Base-by-base conservation (phyloP, 2,797 vertebrate genomes). In the Merluccius polli region DNA sequence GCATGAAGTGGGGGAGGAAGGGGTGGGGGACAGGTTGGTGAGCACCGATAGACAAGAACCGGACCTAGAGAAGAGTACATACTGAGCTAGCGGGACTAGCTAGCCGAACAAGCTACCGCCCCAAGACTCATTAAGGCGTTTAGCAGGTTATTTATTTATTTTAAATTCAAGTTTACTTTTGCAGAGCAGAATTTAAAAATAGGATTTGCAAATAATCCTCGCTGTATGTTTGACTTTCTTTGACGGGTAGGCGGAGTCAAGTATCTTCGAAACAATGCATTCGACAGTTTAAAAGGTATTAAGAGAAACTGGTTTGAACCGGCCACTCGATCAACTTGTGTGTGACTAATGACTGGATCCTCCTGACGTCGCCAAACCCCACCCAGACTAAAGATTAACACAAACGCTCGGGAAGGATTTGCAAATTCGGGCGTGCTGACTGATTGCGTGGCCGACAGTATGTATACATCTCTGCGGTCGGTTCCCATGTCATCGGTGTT, bases 1-100 rank as follows among this genome's bases (percentile, higher is more conserved):
- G 80, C 73, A 84, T 81, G 82, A 77, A 65, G 71, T 78, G 83
- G 84, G 79, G 72, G 74, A 79, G 85, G 76, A 86, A 92, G 44
- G 75, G 77, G 32, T 73, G 77, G 32, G 70, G 15, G 65, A 67
- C 71, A 73, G 44, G 5, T 21, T 21, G 7, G 21, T n/a, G 48
- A 21, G 48, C 48, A 52, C 48, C 21, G 48, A 52, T 52, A 8
- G 9, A 52, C 48, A 52, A 52, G 18, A 52, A 52, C 21, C 48
- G 21, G 9, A 6, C 21, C 6, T 8, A n/a, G 48, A 52, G 48
- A 52, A 9, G 8, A n/a, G 48, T 52, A n/a, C 48, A 52, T n/a
- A 52, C 48, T n/a, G 48, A 52, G 6, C 21, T 8, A 52, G 48
- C 44, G 4, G 44, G 16, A 5, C 48, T 52, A n/a, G 48, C 48